Evolutionary conservation across 1,140 invertebrate species (phyloP).

Genomic region (Leptinotarsa undecemlineata): DNA sequence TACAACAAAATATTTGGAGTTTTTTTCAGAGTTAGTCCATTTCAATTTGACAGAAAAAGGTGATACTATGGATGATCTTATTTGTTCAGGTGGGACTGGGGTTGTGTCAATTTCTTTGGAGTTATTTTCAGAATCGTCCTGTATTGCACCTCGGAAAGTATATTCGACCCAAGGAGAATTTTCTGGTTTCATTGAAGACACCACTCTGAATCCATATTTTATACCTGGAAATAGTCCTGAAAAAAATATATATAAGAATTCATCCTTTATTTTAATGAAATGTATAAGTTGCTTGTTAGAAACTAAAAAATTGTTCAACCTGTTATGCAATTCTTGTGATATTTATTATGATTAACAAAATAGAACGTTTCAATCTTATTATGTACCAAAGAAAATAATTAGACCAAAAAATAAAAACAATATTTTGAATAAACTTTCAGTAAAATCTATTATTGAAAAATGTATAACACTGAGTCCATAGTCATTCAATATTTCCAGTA

Average conservation of each 20-base stretch:
- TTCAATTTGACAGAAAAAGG: constrained; percentile 35
- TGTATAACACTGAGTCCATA: too few relatives aligned
- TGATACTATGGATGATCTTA: background rate
- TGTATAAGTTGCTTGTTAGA: background rate
- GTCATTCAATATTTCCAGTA: background rate
- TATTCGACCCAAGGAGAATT: constrained; percentile 35
- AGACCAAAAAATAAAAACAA: too few relatives aligned
- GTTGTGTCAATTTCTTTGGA: background rate
- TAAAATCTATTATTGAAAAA: too few relatives aligned
- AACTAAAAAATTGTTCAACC: background rate
- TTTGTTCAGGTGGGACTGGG: constrained; percentile 2
- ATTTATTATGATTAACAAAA: background rate
- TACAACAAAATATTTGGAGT: constrained; percentile 42
- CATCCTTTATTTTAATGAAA: background rate
- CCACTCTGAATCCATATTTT: constrained; percentile 46
- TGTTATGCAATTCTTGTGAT: background rate
- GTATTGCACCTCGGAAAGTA: constrained; percentile 22
- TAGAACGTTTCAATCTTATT: too few relatives aligned
- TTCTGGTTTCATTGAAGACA: constrained; percentile 31
- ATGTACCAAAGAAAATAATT: too few relatives aligned
- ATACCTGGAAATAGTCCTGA: constrained; percentile 37
- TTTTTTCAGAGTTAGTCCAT: constrained; percentile 35
- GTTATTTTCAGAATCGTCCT: constrained; percentile 11
- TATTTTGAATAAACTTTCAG: too few relatives aligned
- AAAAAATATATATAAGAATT: background rate